These are phyloP conservation scores for Anableps anableps DNA, from an alignment of 2,797 vertebrate species.

Conservation along the genomic window DNA sequence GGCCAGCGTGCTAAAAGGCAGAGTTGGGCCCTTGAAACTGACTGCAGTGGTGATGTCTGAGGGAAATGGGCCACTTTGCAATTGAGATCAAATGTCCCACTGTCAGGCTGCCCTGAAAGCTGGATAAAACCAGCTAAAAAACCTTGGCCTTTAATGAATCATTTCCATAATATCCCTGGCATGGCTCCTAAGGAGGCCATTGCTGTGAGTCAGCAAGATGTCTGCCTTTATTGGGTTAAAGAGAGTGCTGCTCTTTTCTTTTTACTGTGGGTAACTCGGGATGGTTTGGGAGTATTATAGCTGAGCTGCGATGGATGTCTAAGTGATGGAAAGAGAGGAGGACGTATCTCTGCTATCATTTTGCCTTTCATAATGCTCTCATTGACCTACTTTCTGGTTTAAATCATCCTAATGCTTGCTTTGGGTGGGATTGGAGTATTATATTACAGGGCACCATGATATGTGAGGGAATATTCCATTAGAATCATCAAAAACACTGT, in stretches of 20 bases:
- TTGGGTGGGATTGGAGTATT: conserved; percentile 36
- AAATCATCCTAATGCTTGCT: conserved; percentile 63
- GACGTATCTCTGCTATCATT: conserved; percentile 52
- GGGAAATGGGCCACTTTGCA: conserved; percentile 73
- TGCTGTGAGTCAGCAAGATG: conserved; percentile 77
- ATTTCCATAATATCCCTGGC: conserved; percentile 80
- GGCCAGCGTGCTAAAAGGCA: conserved; percentile 58
- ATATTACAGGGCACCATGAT: conserved; percentile 30
- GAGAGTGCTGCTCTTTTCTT: conserved; percentile 47
- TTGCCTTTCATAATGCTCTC: conserved; percentile 61
- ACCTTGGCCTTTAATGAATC: conserved; percentile 75
- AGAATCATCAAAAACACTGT: conserved; percentile 27
- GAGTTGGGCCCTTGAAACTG: conserved; percentile 58
- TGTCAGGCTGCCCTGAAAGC: conserved; percentile 69
- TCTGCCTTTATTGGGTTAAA: conserved; percentile 72
- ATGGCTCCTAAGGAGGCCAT: conserved; percentile 59
- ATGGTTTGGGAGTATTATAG: conserved; percentile 46
- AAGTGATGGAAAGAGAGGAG: conserved; percentile 52
- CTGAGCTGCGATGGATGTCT: conserved; percentile 52
- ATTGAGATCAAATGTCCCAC: conserved; percentile 75
- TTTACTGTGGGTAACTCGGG: conserved; percentile 49
- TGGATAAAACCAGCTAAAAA: conserved; percentile 72
- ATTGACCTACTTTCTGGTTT: conserved; percentile 70
- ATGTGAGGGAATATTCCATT: conserved; percentile 36
- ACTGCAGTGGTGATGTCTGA: conserved; percentile 68